A percentile compares a stretch with the other conserved stretches of the same genome.
These are phyloP conservation scores for Panonychus citri DNA, from an alignment of 1,140 invertebrate species.

Conservation along the genomic window DNA sequence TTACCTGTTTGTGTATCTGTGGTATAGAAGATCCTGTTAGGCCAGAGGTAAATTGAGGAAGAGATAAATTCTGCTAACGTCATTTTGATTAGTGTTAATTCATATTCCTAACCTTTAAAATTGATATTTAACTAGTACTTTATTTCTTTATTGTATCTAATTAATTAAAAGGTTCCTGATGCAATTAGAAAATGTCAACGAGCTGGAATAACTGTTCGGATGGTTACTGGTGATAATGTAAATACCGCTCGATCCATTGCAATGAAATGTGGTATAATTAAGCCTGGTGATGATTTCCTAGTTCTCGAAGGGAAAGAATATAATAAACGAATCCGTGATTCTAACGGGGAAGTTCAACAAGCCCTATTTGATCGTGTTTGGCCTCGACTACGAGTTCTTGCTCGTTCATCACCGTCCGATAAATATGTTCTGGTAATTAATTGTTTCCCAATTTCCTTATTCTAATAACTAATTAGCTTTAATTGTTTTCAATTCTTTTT, in stretches of 20 bases:
- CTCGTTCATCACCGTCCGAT: constrained; percentile 90
- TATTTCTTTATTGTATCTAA: too few species aligned
- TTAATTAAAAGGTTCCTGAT: constrained; percentile 54
- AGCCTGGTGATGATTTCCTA: constrained; percentile 77
- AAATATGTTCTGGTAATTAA: constrained; percentile 62
- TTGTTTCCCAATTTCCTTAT: too few species aligned
- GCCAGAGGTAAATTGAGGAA: constrained; percentile 59
- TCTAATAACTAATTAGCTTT: too few species aligned
- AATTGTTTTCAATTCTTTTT: too few species aligned
- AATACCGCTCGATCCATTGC: constrained; percentile 97
- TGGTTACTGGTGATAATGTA: constrained; percentile 96
- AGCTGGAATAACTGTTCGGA: constrained; percentile 95
- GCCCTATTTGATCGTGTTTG: constrained; percentile 90
- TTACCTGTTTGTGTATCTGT: constrained; percentile 85
- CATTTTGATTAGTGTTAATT: too few species aligned
- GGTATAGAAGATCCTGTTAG: constrained; percentile 98
- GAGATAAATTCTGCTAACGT: too few species aligned
- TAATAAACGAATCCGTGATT: constrained; percentile 70
- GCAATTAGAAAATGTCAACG: constrained; percentile 84
- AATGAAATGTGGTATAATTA: constrained; percentile 85
- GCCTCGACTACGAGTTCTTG: constrained; percentile 84
- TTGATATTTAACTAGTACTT: too few species aligned
- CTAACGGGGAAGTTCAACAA: constrained; percentile 67
- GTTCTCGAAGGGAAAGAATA: constrained; percentile 96
- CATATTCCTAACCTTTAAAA: too few species aligned